Conservation (phyloP, 2,113 vertebrate species). For the Naja naja region DNA sequence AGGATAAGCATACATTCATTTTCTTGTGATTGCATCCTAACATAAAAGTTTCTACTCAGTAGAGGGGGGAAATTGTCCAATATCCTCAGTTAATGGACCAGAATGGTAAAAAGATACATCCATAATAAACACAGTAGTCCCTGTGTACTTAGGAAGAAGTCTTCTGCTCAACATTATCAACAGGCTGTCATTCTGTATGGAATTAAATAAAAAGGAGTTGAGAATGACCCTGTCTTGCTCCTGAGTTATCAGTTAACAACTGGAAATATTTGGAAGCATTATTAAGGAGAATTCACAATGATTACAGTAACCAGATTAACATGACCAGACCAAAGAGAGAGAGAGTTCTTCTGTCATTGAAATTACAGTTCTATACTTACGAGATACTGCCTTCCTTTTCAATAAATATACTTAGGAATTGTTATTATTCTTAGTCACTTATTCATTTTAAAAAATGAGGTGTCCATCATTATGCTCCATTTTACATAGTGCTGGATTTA, state of each 20-base stretch:
- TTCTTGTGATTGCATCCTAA: background rate
- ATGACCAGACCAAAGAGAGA: background rate
- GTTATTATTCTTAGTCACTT: background rate
- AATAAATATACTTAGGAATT: background rate
- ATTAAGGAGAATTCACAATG: background rate
- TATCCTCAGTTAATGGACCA: background rate
- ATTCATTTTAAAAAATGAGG: background rate
- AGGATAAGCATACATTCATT: background rate
- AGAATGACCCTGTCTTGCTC: background rate
- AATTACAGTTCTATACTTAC: background rate
- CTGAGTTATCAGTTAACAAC: background rate
- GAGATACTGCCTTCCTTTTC: background rate
- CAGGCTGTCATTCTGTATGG: no score
- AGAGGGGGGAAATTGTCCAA: background rate
- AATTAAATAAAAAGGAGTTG: background rate
- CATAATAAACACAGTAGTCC: background rate
- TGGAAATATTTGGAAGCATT: background rate
- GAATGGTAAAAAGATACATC: background rate
- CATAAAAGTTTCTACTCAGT: background rate
- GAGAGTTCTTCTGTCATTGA: background rate
- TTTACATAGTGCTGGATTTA: background rate
- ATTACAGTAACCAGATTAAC: background rate
- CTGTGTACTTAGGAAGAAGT: background rate
- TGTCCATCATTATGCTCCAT: background rate
- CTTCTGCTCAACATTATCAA: no score